Conservation (phyloP, 35 echinoderm and acorn worm genomes). For the Strongylocentrotus purpuratus region DNA sequence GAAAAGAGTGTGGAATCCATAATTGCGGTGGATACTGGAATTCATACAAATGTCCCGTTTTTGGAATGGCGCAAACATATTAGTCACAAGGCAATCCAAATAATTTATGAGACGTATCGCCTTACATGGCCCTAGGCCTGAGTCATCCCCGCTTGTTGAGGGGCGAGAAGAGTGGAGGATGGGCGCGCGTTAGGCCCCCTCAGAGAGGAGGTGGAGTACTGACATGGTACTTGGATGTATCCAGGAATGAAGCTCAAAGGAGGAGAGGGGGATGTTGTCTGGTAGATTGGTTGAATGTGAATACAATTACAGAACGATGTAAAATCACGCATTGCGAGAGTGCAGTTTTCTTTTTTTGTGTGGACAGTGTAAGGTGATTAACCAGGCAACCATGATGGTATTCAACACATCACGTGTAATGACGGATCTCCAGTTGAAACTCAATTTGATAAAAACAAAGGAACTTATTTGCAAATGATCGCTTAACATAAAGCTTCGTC, state of each 20-base stretch:
- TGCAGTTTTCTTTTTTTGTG: neutral
- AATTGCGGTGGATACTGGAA: constrained; percentile 35
- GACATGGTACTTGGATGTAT: neutral
- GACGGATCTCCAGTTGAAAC: no score
- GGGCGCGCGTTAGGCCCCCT: neutral
- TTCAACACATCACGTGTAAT: neutral
- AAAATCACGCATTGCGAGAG: neutral
- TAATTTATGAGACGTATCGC: constrained; percentile 44
- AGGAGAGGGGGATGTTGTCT: neutral
- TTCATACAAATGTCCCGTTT: constrained; percentile 42
- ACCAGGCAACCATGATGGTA: neutral
- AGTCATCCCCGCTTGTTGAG: constrained; percentile 25
- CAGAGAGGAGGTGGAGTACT: neutral
- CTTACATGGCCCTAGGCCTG: constrained; percentile 36
- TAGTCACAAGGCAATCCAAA: constrained; percentile 40
- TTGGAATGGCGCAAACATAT: constrained; percentile 46
- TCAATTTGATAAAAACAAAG: no score
- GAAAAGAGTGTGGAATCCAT: constrained; percentile 7
- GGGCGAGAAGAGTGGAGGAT: neutral
- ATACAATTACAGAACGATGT: neutral
- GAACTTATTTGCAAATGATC: no score
- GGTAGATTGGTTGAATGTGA: neutral
- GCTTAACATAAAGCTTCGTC: no score
- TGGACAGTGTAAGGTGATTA: neutral
- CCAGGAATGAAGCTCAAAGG: neutral